phyloP scores from a whole-genome alignment of 2,113 vertebrate species.

The Mobula birostris region DNA sequence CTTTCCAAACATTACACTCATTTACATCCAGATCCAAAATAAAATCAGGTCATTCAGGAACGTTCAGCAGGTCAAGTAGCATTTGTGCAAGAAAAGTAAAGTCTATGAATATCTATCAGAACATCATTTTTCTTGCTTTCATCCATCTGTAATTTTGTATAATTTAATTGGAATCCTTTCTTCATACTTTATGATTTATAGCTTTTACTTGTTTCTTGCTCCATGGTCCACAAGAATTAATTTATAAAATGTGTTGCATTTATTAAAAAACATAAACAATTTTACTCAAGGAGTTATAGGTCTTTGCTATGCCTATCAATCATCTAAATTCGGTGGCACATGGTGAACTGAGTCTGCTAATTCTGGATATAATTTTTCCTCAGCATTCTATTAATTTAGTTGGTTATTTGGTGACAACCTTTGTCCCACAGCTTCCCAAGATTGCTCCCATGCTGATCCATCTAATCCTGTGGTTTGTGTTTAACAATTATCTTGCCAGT shows the following conservation, averaged over 20 bases:
- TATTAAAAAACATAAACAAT: neutral
- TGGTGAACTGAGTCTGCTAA: neutral
- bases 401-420: neutral
- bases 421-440: neutral
- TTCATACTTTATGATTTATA: neutral
- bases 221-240: neutral
- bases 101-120: no score
- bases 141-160: neutral
- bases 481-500: neutral
- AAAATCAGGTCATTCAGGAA: no score
- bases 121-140: neutral
- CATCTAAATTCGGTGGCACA: neutral
- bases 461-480: neutral
- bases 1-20: neutral
- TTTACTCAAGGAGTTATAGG: neutral
- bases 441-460: conserved; percentile 12
- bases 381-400: neutral
- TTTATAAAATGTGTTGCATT: neutral
- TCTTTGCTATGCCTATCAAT: neutral
- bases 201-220: neutral
- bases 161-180: neutral
- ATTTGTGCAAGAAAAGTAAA: no score
- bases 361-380: neutral
- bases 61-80: no score
- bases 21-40: no score